These are phyloP conservation scores for Drosophila mayri DNA, from an alignment of 1,140 invertebrate species.

Conservation along the genomic window DNA sequence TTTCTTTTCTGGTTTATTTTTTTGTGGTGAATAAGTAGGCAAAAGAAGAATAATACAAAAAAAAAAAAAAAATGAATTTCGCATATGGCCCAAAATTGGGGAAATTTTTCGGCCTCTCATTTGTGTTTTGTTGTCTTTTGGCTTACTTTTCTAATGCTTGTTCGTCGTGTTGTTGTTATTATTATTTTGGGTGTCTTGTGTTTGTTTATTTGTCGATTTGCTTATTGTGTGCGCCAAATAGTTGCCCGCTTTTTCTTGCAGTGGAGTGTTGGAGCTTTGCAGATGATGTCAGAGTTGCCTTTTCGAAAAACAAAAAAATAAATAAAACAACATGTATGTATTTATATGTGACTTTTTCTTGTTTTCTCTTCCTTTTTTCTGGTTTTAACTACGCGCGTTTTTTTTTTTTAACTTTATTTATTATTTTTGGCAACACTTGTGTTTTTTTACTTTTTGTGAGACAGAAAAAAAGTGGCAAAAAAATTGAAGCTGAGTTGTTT, in stretches of 20 bases:
- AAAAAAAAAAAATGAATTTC: conserved; percentile 37
- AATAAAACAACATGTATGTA: conserved; percentile 13
- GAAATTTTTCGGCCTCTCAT: conserved; percentile 38
- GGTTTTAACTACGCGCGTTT: conserved; percentile 17
- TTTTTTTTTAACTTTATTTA: conserved; percentile 19
- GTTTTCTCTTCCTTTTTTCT: conserved; percentile 5
- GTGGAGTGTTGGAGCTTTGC: conserved; percentile 52
- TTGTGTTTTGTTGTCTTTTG: conserved; percentile 45
- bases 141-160: conserved; percentile 40
- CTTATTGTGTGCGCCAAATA: conserved; percentile 10
- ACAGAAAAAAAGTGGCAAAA: conserved; percentile 28
- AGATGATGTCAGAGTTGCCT: conserved; percentile 77
- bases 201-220: conserved; percentile 6
- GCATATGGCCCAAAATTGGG: conserved; percentile 53
- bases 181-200: conserved; percentile 9
- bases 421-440: conserved; percentile 24
- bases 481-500: conserved; percentile 6
- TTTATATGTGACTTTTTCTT: conserved; percentile 30
- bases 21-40: conserved; percentile 65
- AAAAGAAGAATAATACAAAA: conserved; percentile 34
- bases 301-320: conserved; percentile 43
- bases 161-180: conserved; percentile 26
- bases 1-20: conserved; percentile 36
- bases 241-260: conserved; percentile 42
- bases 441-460: conserved; percentile 4